Percentiles rank a stretch among this genome's conserved stretches.
phyloP scores from a whole-genome alignment of 2,797 vertebrate genomes.

The Chaetophractus vellerosus region DNA sequence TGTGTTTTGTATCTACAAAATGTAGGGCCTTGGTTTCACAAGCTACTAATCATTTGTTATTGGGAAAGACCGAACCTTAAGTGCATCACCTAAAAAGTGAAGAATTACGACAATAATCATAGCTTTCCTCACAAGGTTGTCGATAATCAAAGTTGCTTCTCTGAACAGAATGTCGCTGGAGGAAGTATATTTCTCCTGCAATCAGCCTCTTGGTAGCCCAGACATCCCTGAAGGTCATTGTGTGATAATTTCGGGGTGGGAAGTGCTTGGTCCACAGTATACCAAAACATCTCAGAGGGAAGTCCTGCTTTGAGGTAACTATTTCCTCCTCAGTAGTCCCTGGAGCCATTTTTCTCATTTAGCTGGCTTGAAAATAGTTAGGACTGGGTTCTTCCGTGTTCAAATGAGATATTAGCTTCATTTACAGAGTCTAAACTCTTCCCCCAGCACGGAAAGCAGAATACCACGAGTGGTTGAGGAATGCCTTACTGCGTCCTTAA shows the following conservation, averaged over 20 bases:
- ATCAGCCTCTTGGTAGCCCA: rapidly evolving
- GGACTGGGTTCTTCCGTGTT: not conserved
- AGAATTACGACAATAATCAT: not conserved
- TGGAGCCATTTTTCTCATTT: not conserved
- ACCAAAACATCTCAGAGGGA: not conserved
- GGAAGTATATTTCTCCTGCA: not conserved
- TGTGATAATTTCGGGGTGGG: not conserved
- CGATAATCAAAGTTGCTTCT: not conserved
- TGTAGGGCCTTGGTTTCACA: rapidly evolving
- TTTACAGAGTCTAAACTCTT: not conserved
- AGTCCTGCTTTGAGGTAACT: too few species aligned
- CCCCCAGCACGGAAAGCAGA: not conserved
- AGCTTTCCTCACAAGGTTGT: not conserved
- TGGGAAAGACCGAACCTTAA: not conserved
- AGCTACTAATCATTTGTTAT: not conserved
- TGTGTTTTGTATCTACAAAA: too few species aligned
- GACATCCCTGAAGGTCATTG: rapidly evolving
- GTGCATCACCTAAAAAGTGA: not conserved
- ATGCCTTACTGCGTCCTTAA: not conserved
- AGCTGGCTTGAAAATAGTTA: not conserved
- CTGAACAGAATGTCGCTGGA: not conserved
- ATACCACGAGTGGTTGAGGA: rapidly evolving
- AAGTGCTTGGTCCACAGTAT: not conserved
- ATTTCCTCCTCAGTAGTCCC: not conserved
- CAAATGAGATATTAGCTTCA: not conserved